Conservation (phyloP, 2,888 invertebrate species). For the Calliopum simillimum region DNA sequence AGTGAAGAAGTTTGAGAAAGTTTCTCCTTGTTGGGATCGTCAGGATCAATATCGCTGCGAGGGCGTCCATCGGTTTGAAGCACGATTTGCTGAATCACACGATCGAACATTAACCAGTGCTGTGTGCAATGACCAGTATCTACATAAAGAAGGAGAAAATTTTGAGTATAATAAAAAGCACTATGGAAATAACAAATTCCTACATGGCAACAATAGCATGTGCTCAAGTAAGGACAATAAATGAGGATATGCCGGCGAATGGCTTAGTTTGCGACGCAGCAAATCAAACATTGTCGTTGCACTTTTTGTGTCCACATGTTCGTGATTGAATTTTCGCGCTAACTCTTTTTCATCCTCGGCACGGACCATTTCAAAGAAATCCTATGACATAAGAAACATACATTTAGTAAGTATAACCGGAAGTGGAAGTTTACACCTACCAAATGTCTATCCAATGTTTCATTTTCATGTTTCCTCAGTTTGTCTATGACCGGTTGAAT, state of each 20-base stretch:
- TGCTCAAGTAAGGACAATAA: conserved; percentile 91
- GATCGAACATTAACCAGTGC: conserved; percentile 94
- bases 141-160: conserved; percentile 56
- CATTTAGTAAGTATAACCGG: background rate
- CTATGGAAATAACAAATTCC: conserved; percentile 59
- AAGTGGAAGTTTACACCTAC: conserved; percentile 48
- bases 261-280: conserved; percentile 86
- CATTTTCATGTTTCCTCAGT: conserved; percentile 91
- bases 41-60: conserved; percentile 64
- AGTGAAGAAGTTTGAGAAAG: conserved; percentile 71
- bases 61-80: conserved; percentile 77
- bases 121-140: conserved; percentile 90
- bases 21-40: conserved; percentile 63
- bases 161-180: conserved; percentile 12
- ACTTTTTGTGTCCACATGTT: conserved; percentile 94
- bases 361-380: conserved; percentile 98
- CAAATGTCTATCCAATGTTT: conserved; percentile 93
- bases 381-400: conserved; percentile 63
- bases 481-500: conserved; percentile 96
- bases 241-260: conserved; percentile 94
- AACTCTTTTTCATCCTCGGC: conserved; percentile 96
- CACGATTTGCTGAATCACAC: conserved; percentile 93
- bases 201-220: conserved; percentile 84
- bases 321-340: conserved; percentile 88
- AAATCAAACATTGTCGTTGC: conserved; percentile 93